phyloP scores from a whole-genome alignment of 2,113 vertebrate species.

The Capricornis sumatraensis region DNA sequence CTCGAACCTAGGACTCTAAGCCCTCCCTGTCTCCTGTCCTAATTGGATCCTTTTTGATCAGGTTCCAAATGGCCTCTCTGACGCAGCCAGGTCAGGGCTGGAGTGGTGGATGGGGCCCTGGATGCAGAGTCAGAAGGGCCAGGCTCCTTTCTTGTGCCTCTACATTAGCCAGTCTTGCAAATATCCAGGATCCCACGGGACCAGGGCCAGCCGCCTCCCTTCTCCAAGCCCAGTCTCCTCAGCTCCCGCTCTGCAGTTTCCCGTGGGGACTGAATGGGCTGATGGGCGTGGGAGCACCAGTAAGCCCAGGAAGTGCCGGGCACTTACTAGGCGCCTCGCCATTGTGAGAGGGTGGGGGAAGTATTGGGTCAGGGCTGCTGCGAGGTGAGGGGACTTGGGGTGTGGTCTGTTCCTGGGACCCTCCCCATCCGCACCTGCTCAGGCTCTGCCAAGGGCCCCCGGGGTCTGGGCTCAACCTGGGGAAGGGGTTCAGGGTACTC shows the following conservation, averaged over 20 bases:
- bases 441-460: background rate
- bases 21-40: background rate
- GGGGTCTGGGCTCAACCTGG: background rate
- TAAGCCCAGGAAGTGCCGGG: background rate
- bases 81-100: background rate
- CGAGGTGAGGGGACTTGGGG: accelerated
- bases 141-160: background rate
- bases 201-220: background rate
- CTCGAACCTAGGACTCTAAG: background rate
- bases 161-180: background rate
- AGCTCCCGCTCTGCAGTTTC: background rate
- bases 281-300: background rate
- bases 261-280: accelerated
- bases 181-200: accelerated
- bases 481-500: background rate
- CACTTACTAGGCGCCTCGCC: background rate
- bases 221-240: background rate
- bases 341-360: background rate
- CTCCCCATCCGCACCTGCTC: background rate
- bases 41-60: background rate
- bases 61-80: background rate
- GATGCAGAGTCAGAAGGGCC: background rate
- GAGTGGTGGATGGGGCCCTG: background rate
- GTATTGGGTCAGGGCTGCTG: background rate
- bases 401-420: background rate